Evolutionary conservation across 2,797 vertebrate species (phyloP).

Genomic region (Novumbra hubbsi): DNA sequence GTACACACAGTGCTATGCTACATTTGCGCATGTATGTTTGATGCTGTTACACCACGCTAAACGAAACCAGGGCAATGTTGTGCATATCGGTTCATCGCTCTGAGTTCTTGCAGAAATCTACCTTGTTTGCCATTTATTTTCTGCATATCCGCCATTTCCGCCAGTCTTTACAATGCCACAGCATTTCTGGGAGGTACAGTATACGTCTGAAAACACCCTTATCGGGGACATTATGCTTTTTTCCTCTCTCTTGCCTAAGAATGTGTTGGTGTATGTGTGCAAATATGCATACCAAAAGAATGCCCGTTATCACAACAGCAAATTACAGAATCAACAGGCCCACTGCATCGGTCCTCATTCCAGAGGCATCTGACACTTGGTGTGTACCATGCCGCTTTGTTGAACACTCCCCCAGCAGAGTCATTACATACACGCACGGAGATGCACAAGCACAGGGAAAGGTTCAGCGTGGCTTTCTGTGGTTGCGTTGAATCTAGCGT

Average conservation of each 20-base stretch:
- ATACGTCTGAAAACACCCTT: not conserved
- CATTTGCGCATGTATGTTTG: too few relatives aligned
- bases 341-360: constrained; percentile 5
- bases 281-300: constrained; percentile 12
- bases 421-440: constrained; percentile 31
- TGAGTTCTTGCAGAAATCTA: too few relatives aligned
- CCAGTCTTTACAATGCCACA: not conserved
- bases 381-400: constrained; percentile 26
- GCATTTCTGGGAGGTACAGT: not conserved
- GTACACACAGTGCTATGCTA: too few relatives aligned
- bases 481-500: constrained; percentile 45
- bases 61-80: too few relatives aligned
- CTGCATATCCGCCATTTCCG: too few relatives aligned
- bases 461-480: constrained; percentile 32
- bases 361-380: constrained; percentile 15
- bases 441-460: constrained; percentile 19
- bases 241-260: not conserved
- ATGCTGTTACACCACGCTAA: too few relatives aligned
- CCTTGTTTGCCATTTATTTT: too few relatives aligned
- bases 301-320: constrained; percentile 19
- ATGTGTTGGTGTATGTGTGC: not conserved
- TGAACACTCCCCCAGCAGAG: constrained; percentile 41
- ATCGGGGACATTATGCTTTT: not conserved
- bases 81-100: not conserved
- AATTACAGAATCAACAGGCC: constrained; percentile 26